A percentile compares a stretch with the other conserved stretches of the same genome.
phyloP scores from a whole-genome alignment of 2,888 invertebrate species.

The Anarsia innoxiella region DNA sequence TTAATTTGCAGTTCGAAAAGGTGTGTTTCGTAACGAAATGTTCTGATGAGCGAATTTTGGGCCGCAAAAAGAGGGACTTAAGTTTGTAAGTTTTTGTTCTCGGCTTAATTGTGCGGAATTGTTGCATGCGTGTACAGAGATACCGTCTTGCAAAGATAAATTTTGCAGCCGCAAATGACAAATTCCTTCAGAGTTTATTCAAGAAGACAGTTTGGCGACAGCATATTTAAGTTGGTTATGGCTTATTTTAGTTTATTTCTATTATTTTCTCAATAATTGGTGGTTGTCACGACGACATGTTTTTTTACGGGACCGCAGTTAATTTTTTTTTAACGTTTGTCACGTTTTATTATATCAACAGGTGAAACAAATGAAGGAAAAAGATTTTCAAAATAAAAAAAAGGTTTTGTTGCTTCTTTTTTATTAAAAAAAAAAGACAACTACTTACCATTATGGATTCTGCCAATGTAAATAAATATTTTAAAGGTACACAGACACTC shows the following conservation, averaged over 20 bases:
- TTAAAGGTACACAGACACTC: too few relatives aligned
- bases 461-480: too few relatives aligned
- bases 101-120: conserved; percentile 64
- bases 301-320: too few relatives aligned
- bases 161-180: neutral
- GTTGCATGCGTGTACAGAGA: conserved; percentile 52
- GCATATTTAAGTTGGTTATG: conserved; percentile 1
- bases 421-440: too few relatives aligned
- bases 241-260: conserved; percentile 21
- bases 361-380: too few relatives aligned
- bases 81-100: conserved; percentile 47
- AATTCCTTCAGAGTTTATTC: neutral
- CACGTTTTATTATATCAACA: too few relatives aligned
- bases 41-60: conserved; percentile 4
- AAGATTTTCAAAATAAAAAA: too few relatives aligned
- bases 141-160: conserved; percentile 29
- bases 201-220: neutral
- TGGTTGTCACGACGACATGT: conserved; percentile 15
- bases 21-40: conserved; percentile 10
- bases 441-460: too few relatives aligned
- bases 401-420: too few relatives aligned
- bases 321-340: too few relatives aligned
- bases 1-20: conserved; percentile 12
- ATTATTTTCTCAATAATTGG: conserved; percentile 30
- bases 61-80: conserved; percentile 18